Conservation (phyloP, 2,888 invertebrate genomes). For the Cantharis nigra region DNA sequence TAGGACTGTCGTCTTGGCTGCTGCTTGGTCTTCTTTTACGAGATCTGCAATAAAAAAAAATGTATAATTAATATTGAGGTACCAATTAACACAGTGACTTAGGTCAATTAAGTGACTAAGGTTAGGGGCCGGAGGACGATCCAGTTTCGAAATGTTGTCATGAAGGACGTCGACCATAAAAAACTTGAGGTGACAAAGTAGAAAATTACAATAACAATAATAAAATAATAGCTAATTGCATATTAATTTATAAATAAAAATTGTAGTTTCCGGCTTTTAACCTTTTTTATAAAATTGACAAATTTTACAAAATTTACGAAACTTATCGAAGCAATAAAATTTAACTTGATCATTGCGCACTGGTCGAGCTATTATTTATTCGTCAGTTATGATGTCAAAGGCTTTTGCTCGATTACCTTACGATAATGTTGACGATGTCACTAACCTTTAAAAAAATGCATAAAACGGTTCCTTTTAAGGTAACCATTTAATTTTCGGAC, state of each 20-base stretch:
- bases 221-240: background rate
- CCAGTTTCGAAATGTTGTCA: background rate
- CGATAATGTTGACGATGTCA: constrained; percentile 11
- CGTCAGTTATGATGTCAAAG: constrained; percentile 8
- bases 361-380: constrained; percentile 6
- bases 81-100: background rate
- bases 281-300: background rate
- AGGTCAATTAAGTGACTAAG: background rate
- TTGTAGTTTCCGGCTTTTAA: background rate
- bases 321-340: background rate
- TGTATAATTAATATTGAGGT: background rate
- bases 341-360: background rate
- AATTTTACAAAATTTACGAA: no score
- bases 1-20: constrained; percentile 67
- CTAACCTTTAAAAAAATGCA: constrained; percentile 7
- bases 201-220: background rate
- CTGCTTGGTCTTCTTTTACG: constrained; percentile 85
- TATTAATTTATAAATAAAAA: background rate
- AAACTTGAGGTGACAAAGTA: background rate
- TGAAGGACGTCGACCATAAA: background rate
- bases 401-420: constrained; percentile 1
- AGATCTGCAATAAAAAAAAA: constrained; percentile 62
- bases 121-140: background rate
- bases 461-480: background rate
- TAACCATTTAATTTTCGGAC: background rate